Conservation (phyloP, 2,888 invertebrate genomes). For the Neoitamus cyanurus region DNA sequence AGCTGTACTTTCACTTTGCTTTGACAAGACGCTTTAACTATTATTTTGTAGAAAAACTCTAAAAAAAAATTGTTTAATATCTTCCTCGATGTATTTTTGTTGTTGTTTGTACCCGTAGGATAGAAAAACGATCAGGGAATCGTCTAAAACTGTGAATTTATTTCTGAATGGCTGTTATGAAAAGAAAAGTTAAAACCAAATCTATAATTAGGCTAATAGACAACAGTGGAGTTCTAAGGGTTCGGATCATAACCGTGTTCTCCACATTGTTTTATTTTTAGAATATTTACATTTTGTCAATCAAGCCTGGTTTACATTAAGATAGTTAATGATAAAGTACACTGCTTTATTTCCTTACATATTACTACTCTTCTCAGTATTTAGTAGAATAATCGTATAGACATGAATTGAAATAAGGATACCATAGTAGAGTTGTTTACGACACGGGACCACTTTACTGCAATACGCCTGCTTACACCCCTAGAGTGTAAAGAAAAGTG, state of each 20-base stretch:
- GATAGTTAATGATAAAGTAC: neutral
- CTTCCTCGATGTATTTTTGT: conserved; percentile 22
- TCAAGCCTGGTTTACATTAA: neutral
- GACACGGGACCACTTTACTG: no score
- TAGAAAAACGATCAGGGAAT: conserved; percentile 41
- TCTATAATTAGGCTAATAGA: neutral
- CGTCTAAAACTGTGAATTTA: conserved; percentile 33
- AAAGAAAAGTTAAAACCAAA: conserved; percentile 22
- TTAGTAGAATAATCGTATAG: no score
- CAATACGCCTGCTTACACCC: no score
- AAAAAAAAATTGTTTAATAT: conserved; percentile 5
- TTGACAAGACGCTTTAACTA: conserved; percentile 30
- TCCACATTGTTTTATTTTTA: neutral
- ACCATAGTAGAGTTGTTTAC: no score
- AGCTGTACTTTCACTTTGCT: conserved; percentile 20
- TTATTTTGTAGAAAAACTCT: conserved; percentile 25
- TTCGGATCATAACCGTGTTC: neutral
- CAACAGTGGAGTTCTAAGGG: conserved; percentile 1
- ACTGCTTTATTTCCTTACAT: no score
- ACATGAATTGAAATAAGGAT: no score
- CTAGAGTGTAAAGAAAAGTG: no score
- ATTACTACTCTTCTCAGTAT: no score
- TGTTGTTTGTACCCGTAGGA: conserved; percentile 36
- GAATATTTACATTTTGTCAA: neutral
- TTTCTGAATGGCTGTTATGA: conserved; percentile 27